Evolutionary conservation across 1,140 invertebrate species (phyloP), one percentile per base, ranked within the genome.

Genomic region (Drosophila pallidifrons): DNA sequence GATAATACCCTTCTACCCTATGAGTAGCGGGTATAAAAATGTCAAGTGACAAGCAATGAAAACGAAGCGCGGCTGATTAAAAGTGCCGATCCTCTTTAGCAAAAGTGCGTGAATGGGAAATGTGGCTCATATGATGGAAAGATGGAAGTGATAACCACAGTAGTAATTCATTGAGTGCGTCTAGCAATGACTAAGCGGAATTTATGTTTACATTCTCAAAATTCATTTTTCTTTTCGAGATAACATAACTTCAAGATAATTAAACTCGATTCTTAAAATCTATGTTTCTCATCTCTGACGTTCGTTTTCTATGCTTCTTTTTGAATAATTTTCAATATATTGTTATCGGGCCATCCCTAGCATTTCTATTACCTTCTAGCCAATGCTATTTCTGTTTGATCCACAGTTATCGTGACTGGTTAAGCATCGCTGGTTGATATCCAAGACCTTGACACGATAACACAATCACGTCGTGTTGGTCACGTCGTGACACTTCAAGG

Each of bases 401-500:
- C 38, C 15, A 1, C 28, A 38, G n/a, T 49, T 63, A 63, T 68
- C 46, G 32, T 43, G 55, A 61, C 2, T 60, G 5, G 28, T 32
- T 46, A 45, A 46, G 51, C 13, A 35, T 20, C 7, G 5, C 13
- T n/a, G 38, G 16, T n/a, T 49, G 16, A 64, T 64, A 41, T n/a
- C 10, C 1, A 58, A 49, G 65, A 54, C 57, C 66, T 52, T 61
- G 67, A 61, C 67, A 69, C 38, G 25, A 20, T 32, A 46, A 52
- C 52, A 28, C 20, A 47, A 55, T 35, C 47, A 32, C 38, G 15
- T 16, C 16, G 8, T 41, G 8, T 38, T 54, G 49, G 61, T 64
- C 61, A 64, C 61, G 67, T 54, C 28, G 55, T 60, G 57, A 61
- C 57, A 61, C n/a, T 41, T 61, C 25, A 70, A 46, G 47, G 47